Evolutionary conservation across 2,113 vertebrate genomes (phyloP), one percentile per base, ranked within the genome.

Genomic region (Platysternon megacephalum): DNA sequence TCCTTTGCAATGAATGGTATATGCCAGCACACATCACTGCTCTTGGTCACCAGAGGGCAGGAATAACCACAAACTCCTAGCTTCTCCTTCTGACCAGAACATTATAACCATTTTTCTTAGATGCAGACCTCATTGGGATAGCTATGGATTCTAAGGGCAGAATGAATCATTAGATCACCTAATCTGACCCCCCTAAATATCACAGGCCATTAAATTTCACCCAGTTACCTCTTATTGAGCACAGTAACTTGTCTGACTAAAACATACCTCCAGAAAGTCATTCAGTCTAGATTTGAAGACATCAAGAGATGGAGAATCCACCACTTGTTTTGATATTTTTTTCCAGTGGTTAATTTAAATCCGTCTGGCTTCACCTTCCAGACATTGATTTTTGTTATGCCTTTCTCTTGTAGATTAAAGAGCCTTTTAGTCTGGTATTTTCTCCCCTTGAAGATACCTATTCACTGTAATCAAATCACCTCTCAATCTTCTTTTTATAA

Each of bases 381-480:
- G 0, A 29, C 1, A 55, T 14, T n/a, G 4, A 22, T 86, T 56
- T 4, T 49, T 74, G 12, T n/a, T 84, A 3, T 51, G 48, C 0
- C 5, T 84, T 95, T 68, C 16, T 84, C 14, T 29, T 58, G 56
- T 76, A 58, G 16, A 8, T 1, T 68, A 65, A 1, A 29, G 58
- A 86, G 1, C 1, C 0, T 0, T 91, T 65, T 56, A 17, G 4
- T 24, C 87, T 44, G 3, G 78, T 72, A 79, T 35, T 0, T 16
- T 74, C 81, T 94, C 10, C 12, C 79, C 0, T 0, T 49, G 55
- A 89, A 86, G 87, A 28, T 0, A 61, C 58, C 42, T 76, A 51
- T 68, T 82, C 88, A 26, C 5, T 21, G 12, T 82, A 11, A 86
- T 29, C 51, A 86, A 79, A 11, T 49, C 58, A 3, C 46, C 32